Percentiles rank a stretch among this genome's conserved stretches.
Conservation (phyloP, 2,888 invertebrate species). For the Timema podura region DNA sequence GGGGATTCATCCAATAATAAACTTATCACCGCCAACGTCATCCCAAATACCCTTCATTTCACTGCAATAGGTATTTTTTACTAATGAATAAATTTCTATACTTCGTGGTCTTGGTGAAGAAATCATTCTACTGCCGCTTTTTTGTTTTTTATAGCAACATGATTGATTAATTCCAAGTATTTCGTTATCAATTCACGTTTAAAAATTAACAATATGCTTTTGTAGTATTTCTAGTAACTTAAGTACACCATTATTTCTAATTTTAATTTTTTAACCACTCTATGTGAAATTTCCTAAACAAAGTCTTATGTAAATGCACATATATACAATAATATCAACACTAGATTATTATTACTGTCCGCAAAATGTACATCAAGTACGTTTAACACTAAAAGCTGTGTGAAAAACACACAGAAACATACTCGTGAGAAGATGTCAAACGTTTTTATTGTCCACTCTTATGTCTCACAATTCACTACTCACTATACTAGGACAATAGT, state of each 20-base stretch:
- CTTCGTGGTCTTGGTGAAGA: neutral
- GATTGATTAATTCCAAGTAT: neutral
- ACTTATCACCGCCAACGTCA: neutral
- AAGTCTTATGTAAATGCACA: too few species aligned
- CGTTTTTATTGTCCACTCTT: too few species aligned
- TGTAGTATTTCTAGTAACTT: neutral
- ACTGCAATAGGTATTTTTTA: neutral
- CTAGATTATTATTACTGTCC: too few species aligned
- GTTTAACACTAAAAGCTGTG: too few species aligned
- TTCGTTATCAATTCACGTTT: neutral
- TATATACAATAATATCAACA: too few species aligned
- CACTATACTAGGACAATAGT: too few species aligned
- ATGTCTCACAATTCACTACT: too few species aligned
- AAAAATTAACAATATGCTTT: neutral
- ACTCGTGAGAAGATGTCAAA: too few species aligned
- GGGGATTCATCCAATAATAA: slow-evolving; percentile 4
- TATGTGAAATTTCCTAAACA: neutral
- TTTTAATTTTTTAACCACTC: neutral
- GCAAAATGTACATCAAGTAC: too few species aligned
- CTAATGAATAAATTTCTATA: too few species aligned
- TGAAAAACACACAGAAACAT: too few species aligned
- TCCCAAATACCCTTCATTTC: neutral
- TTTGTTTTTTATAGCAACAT: neutral
- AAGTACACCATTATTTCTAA: neutral
- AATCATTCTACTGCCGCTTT: neutral